Evolutionary conservation across 2,888 invertebrate genomes (phyloP).

Genomic region (Vannuccia rotundouncinata): DNA sequence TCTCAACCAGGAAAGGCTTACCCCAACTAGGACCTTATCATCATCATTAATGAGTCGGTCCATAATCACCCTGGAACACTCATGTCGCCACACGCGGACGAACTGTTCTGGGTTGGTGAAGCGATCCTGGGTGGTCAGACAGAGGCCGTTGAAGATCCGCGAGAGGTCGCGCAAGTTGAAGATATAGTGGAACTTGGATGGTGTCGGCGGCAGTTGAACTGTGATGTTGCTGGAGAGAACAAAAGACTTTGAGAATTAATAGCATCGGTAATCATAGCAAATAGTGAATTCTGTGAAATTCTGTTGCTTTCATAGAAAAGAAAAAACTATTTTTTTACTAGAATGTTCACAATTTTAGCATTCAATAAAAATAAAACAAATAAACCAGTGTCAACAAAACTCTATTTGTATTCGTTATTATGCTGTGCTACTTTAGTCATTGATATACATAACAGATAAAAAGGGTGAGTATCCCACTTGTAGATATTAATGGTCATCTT

Average conservation of each 20-base stretch:
- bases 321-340: too few relatives aligned
- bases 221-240: slow-evolving; percentile 60
- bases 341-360: too few relatives aligned
- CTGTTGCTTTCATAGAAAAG: too few relatives aligned
- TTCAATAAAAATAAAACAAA: too few relatives aligned
- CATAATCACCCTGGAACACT: slow-evolving; percentile 76
- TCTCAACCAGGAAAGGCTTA: too few relatives aligned
- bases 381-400: too few relatives aligned
- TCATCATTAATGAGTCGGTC: slow-evolving; percentile 71
- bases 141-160: slow-evolving; percentile 72
- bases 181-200: slow-evolving; percentile 86
- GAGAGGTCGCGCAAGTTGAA: slow-evolving; percentile 86
- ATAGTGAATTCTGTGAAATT: too few relatives aligned
- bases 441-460: too few relatives aligned
- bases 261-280: too few relatives aligned
- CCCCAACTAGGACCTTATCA: slow-evolving; percentile 54
- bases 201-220: slow-evolving; percentile 76
- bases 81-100: slow-evolving; percentile 81
- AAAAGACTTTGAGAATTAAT: too few relatives aligned
- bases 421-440: too few relatives aligned
- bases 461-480: slow-evolving; percentile 60
- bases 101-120: slow-evolving; percentile 67
- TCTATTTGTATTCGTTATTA: too few relatives aligned
- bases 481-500: slow-evolving; percentile 74
- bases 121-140: slow-evolving; percentile 67